Conservation (phyloP, 1,140 invertebrate genomes). For the Heliconius congener region DNA sequence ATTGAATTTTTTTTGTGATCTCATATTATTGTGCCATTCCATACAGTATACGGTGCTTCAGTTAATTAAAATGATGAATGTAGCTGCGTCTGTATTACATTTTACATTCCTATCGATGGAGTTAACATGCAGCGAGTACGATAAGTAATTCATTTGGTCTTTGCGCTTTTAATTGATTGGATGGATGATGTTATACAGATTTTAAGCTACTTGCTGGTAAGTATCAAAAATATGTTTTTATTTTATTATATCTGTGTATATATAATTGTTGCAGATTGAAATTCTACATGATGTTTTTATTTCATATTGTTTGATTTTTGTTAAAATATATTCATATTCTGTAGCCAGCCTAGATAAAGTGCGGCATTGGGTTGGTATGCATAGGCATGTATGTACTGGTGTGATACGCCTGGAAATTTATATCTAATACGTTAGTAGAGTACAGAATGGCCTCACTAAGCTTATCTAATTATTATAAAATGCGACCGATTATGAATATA, state of each 20-base stretch:
- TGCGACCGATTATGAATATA: too few relatives aligned
- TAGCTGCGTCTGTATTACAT: not conserved
- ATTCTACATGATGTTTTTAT: too few relatives aligned
- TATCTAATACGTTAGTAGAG: too few relatives aligned
- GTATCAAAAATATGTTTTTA: not conserved
- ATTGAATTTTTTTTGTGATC: not conserved
- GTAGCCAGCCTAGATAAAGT: too few relatives aligned
- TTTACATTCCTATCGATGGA: constrained; percentile 3
- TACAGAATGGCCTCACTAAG: too few relatives aligned
- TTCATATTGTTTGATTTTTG: too few relatives aligned
- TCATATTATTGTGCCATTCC: not conserved
- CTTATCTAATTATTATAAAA: too few relatives aligned
- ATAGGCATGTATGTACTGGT: too few relatives aligned
- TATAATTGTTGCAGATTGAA: too few relatives aligned
- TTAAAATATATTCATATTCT: too few relatives aligned
- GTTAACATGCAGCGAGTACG: not conserved
- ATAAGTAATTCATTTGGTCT: constrained; percentile 9
- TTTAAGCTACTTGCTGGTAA: not conserved
- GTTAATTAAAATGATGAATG: constrained; percentile 2
- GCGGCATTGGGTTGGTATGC: too few relatives aligned
- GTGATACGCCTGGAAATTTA: too few relatives aligned
- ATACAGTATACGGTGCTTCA: not conserved
- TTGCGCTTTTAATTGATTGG: not conserved
- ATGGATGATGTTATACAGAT: not conserved
- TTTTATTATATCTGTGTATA: not conserved